phyloP scores from a whole-genome alignment of 37 sponge, comb jelly and placozoan species.

The Ephydatia muelleri region DNA sequence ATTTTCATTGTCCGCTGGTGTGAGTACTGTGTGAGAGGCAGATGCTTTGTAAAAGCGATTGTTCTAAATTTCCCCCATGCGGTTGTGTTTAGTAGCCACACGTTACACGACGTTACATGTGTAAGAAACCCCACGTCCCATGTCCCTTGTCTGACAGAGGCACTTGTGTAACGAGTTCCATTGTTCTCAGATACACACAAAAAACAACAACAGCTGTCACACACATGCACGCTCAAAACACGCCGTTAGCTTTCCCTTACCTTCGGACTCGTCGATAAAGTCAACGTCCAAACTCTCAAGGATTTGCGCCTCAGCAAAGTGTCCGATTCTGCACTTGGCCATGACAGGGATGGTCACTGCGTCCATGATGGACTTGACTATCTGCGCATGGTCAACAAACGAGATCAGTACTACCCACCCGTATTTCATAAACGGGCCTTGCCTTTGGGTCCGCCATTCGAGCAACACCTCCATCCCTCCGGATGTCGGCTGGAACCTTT shows the following conservation, averaged over 20 bases:
- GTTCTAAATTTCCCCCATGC: not conserved
- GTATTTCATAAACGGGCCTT: not conserved
- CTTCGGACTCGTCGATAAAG: slow-evolving; percentile 86
- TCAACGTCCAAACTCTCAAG: slow-evolving; percentile 67
- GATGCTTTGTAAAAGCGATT: not conserved
- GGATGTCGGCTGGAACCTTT: slow-evolving; percentile 83
- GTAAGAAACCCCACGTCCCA: not conserved
- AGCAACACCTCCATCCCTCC: slow-evolving; percentile 81
- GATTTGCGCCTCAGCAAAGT: slow-evolving; percentile 90
- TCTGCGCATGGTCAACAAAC: slow-evolving; percentile 21
- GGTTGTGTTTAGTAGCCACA: too few relatives aligned
- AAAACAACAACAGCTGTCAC: too few relatives aligned
- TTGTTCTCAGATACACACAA: too few relatives aligned
- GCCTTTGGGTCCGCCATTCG: slow-evolving; percentile 83
- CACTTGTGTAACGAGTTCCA: not conserved
- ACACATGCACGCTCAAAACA: not conserved
- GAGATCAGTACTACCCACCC: not conserved
- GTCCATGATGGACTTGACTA: slow-evolving; percentile 64
- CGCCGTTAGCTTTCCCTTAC: slow-evolving; percentile 26
- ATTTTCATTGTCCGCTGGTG: slow-evolving; percentile 83
- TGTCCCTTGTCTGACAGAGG: not conserved
- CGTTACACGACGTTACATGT: not conserved
- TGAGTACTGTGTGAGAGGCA: slow-evolving; percentile 39
- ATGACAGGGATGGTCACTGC: slow-evolving; percentile 87
- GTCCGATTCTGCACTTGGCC: slow-evolving; percentile 86